These are phyloP conservation scores for Calameuta pallipes DNA, from an alignment of 2,888 invertebrate species.

Conservation along the genomic window DNA sequence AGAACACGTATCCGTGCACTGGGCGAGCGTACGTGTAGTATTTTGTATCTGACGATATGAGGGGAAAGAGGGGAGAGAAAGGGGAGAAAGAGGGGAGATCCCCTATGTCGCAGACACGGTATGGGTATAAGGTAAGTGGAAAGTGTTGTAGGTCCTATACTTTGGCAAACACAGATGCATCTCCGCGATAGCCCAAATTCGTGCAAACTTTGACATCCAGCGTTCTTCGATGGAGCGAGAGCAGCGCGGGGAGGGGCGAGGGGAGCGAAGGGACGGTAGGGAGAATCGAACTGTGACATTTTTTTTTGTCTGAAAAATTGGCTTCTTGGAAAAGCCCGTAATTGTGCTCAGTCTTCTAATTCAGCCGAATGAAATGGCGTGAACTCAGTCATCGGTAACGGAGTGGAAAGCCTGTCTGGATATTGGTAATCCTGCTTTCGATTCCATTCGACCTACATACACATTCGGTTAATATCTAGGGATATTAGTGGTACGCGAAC, in stretches of 20 bases:
- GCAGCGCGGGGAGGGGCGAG: no score
- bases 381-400: not conserved
- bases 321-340: not conserved
- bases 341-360: not conserved
- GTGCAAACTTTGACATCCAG: not conserved
- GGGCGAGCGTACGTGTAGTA: no score
- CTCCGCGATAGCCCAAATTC: slow-evolving; percentile 29
- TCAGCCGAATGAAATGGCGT: not conserved
- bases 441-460: slow-evolving; percentile 24
- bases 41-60: slow-evolving; percentile 11
- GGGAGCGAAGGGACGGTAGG: no score
- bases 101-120: not conserved
- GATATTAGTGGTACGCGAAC: slow-evolving; percentile 33
- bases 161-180: slow-evolving; percentile 40
- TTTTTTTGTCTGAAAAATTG: no score
- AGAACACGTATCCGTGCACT: no score
- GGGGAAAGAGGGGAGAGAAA: slow-evolving; percentile 16
- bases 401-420: not conserved
- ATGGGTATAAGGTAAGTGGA: slow-evolving; percentile 47
- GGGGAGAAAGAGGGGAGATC: slow-evolving; percentile 19
- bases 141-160: slow-evolving; percentile 50
- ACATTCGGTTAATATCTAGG: slow-evolving; percentile 27
- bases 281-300: no score
- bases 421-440: not conserved
- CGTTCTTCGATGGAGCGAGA: no score